Base-by-base conservation (phyloP, 2,797 vertebrate species). In the Dryobates pubescens region DNA sequence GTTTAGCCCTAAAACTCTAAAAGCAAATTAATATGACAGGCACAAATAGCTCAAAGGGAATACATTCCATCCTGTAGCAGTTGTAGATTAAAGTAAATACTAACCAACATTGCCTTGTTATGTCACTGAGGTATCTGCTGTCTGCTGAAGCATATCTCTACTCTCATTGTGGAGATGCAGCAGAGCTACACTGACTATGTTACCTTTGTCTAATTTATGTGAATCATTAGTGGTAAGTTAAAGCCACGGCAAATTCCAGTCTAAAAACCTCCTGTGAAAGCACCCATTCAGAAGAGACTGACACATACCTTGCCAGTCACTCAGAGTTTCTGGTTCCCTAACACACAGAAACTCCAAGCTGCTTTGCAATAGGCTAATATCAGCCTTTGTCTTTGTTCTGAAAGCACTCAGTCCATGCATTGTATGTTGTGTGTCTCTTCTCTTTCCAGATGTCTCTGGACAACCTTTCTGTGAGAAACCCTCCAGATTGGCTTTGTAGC, bases 301-400 rank as follows among this genome's bases (percentile, higher is more conserved):
- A 6, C 2, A 0, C 2, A 1, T 9, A 43, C 32, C 41, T 62
- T n/a, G 36, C 7, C 61, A 34, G 16, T 26, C 2, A 1, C 8
- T 47, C 17, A 36, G 64, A 58, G 26, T 7, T 49, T 68, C 67
- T 32, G 16, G 3, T 7, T 64, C 43, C 41, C 41, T 45, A 27
- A 26, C 0, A 5, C n/a, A 29, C 6, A 6, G 51, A 3, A 61
- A 14, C 24, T 63, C 19, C 12, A 36, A 69, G 8, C 8, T 26
- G 49, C 24, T 67, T 45, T 83, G 56, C n/a, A 69, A 6, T 1
- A 17, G 24, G 5, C 17, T 51, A 64, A 4, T 30, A 61, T 7
- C 29, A 57, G 8, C 8, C 19, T 53, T 30, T 26, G 3, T 1
- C 1, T 17, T 57, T 53, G 14, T n/a, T 56, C 22, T 45, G 4